These are phyloP conservation scores for Argya squamiceps DNA, from an alignment of 2,797 vertebrate genomes.

Conservation along the genomic window DNA sequence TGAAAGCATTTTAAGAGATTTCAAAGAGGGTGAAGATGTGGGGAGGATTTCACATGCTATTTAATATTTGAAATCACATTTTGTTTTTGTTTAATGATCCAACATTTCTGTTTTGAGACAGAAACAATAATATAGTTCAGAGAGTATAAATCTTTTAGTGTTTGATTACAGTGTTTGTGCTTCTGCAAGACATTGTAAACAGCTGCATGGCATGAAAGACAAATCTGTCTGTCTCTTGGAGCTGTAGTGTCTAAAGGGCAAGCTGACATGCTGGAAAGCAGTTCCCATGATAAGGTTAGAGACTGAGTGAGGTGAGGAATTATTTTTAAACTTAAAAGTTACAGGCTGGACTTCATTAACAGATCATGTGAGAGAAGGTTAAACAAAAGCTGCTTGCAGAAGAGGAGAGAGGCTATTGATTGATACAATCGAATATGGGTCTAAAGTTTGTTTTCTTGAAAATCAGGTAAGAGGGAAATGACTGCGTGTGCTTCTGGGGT, in stretches of 20 bases:
- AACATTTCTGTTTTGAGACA: background rate
- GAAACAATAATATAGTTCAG: background rate
- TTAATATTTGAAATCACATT: background rate
- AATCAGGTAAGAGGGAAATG: background rate
- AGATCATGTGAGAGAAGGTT: conserved; percentile 48
- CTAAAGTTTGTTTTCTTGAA: conserved; percentile 23
- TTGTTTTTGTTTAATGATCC: background rate
- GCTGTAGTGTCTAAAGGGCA: conserved; percentile 35
- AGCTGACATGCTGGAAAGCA: conserved; percentile 32
- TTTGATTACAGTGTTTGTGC: background rate
- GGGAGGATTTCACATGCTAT: background rate
- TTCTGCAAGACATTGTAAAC: background rate
- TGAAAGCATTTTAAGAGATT: background rate
- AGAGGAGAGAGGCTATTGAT: background rate
- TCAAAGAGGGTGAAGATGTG: background rate
- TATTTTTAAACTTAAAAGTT: conserved; percentile 57
- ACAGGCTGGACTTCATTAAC: conserved; percentile 33
- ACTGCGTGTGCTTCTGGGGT: background rate
- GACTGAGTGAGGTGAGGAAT: background rate
- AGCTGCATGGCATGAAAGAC: background rate
- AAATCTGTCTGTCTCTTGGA: background rate
- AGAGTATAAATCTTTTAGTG: background rate
- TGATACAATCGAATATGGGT: background rate
- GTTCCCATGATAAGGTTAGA: conserved; percentile 30
- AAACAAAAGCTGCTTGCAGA: conserved; percentile 38